Evolutionary conservation across 37 sponge, comb jelly and placozoan species (phyloP), one percentile per base, ranked within the genome.

Genomic region (Geodia barretti): DNA sequence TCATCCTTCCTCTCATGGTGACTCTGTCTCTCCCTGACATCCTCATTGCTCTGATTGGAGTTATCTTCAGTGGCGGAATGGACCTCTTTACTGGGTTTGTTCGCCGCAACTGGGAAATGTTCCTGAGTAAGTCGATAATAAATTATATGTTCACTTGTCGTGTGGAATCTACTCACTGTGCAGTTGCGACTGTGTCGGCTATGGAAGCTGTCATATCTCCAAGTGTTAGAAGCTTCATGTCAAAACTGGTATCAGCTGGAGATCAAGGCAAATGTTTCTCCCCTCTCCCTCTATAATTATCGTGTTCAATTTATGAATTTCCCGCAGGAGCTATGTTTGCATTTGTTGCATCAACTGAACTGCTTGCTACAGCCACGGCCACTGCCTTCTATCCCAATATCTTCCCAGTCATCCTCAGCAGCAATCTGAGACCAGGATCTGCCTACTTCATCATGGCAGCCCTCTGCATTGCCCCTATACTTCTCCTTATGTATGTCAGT

Each of bases 41-140:
- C 20, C 47, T 85, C 28, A 86, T 91, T 24, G 61, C 78, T 1
- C 21, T 86, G 2, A 58, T 91, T 26, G 78, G 87, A 0, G 25
- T 86, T 26, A 5, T 67, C 4, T 60, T 83, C 30, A 43, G 54
- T 60, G 36, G 38, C 30, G 58, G 39, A 26, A 78, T 77, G 59
- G 35, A 77, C 41, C 24, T 86, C 0, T 62, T 86, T 3, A 78
- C 58, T 1, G 74, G 73, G 3, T 73, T 75, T 36, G 41, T 59
- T 26, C 5, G 47, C 23, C 1, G 1, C 1, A 67, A 73, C 7
- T 91, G 76, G 70, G 40, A 86, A 54, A 78, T 91, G 68, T 91
- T 82, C 41, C 38, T 82, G 30, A 47, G 91, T 91, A 78, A 78
- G 87, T 59, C n/a, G n/a, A n/a, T n/a, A n/a, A n/a, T n/a, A n/a